A percentile compares a stretch with the other conserved stretches of the same genome.
These are phyloP conservation scores for Dromococcyx pavoninus DNA, from an alignment of 2,797 vertebrate species.

Conservation along the genomic window DNA sequence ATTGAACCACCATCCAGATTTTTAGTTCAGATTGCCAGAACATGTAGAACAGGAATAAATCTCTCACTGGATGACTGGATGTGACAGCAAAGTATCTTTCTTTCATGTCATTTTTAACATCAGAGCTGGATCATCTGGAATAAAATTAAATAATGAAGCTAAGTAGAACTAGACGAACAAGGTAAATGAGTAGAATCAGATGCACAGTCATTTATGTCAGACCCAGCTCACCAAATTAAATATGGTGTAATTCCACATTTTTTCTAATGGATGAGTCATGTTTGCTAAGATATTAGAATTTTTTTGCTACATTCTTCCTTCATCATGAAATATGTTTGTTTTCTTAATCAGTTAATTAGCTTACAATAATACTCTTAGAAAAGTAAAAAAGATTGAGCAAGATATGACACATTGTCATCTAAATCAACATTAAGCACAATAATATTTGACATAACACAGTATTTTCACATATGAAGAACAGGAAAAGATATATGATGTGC, in stretches of 20 bases:
- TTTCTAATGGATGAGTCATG: not conserved
- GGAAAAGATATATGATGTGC: not conserved
- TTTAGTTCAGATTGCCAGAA: not conserved
- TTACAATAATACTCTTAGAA: not conserved
- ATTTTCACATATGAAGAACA: not conserved
- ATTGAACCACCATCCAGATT: not conserved
- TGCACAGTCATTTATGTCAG: not conserved
- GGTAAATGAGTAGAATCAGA: not conserved
- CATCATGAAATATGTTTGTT: not conserved
- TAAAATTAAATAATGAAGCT: not conserved
- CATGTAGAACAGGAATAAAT: not conserved
- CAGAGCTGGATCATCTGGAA: not conserved
- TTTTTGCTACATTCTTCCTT: not conserved
- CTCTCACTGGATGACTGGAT: not conserved
- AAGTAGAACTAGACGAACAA: not conserved
- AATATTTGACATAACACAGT: not conserved
- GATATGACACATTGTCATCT: not conserved
- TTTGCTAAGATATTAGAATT: not conserved
- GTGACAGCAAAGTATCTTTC: not conserved
- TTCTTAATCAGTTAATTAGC: not conserved
- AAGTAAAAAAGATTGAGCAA: not conserved
- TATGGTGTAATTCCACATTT: not conserved
- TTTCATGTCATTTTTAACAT: not conserved
- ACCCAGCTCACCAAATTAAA: not conserved
- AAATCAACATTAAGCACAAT: not conserved